phyloP scores from a whole-genome alignment of 53 echinoderm and acorn worm species.

The Luidia sarsii region DNA sequence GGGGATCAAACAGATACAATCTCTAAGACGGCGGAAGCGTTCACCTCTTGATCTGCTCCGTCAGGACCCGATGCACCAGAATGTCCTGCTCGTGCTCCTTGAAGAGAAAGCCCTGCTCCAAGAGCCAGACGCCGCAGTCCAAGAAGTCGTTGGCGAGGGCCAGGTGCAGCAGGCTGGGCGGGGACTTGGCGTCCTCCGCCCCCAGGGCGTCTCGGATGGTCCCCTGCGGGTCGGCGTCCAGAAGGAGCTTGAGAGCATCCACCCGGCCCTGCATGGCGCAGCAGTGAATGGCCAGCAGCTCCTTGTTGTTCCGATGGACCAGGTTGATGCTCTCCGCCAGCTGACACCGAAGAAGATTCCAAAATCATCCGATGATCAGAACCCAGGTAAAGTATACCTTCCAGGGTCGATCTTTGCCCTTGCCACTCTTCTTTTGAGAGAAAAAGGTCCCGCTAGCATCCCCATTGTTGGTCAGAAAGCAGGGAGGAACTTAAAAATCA shows the following conservation, averaged over 20 bases:
- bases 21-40: too few species aligned
- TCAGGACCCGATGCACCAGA: conserved; percentile 85
- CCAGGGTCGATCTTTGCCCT: too few species aligned
- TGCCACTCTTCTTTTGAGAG: too few species aligned
- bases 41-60: conserved; percentile 92
- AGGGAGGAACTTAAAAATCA: too few species aligned
- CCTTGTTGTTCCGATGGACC: conserved; percentile 86
- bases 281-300: conserved; percentile 92
- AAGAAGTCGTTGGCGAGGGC: conserved; percentile 95
- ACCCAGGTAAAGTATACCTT: too few species aligned
- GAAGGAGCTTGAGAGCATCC: conserved; percentile 84
- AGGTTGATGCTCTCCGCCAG: conserved; percentile 71
- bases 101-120: conserved; percentile 80
- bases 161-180: conserved; percentile 87
- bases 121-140: conserved; percentile 86
- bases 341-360: too few species aligned
- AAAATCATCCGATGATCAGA: too few species aligned
- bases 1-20: neutral
- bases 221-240: conserved; percentile 67
- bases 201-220: conserved; percentile 46
- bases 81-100: conserved; percentile 96
- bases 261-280: conserved; percentile 96
- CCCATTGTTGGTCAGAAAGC: too few species aligned
- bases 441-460: too few species aligned
- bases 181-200: conserved; percentile 66